Conservation (phyloP, 2,888 invertebrate genomes). For the Napeogenes inachia region DNA sequence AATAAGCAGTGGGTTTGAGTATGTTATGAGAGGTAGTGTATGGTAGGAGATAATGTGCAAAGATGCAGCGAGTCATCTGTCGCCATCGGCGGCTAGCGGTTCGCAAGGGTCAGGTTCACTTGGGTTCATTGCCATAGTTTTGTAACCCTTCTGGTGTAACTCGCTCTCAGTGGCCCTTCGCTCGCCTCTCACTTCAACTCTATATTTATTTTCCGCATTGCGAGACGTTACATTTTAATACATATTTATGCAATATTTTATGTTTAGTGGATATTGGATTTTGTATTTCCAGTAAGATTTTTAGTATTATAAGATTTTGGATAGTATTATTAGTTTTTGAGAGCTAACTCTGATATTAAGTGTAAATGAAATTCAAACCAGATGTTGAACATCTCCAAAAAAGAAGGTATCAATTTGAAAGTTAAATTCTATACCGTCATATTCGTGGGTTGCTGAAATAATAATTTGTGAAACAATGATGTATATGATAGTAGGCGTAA, state of each 20-base stretch:
- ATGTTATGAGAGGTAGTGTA: too few species aligned
- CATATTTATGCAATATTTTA: not conserved
- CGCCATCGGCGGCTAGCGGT: constrained; percentile 70
- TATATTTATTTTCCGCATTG: constrained; percentile 43
- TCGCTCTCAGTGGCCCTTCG: constrained; percentile 66
- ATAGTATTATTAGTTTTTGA: too few species aligned
- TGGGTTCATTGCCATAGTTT: constrained; percentile 78
- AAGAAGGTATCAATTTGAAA: not conserved
- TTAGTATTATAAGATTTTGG: too few species aligned
- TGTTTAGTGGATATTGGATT: too few species aligned
- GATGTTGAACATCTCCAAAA: too few species aligned
- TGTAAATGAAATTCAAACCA: too few species aligned
- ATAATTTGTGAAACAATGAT: not conserved
- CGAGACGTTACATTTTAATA: not conserved
- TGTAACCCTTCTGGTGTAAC: constrained; percentile 78
- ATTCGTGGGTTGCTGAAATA: not conserved
- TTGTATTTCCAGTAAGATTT: too few species aligned
- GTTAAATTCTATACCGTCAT: not conserved
- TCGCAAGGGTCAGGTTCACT: constrained; percentile 75
- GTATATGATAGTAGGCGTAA: constrained; percentile 5
- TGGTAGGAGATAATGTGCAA: constrained; percentile 14
- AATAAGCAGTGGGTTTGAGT: too few species aligned
- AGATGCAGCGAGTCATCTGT: constrained; percentile 43
- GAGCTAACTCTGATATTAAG: too few species aligned
- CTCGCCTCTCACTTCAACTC: constrained; percentile 69